Evolutionary conservation across 1,140 invertebrate genomes (phyloP), one percentile per base, ranked within the genome.

Genomic region (Drosophila trapezifrons): DNA sequence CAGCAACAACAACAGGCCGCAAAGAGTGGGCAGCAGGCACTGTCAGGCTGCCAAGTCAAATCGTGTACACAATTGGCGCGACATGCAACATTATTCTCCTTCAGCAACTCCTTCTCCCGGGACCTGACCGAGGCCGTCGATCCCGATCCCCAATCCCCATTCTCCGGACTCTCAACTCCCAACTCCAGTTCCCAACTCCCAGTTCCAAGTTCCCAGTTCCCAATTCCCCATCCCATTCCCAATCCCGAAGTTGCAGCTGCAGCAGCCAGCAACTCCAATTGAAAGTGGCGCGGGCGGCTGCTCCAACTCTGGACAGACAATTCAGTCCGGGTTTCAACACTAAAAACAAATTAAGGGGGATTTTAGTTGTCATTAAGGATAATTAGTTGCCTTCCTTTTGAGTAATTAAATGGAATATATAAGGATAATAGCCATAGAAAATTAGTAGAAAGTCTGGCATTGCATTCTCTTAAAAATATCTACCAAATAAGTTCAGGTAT

Each of bases 41-140:
- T 86, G 83, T 86, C 83, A 87, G 83, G 71, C 83, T 87, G 85
- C 81, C 85, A 89, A 89, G 85, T 90, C 85, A 90, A 90, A 90
- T 90, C 86, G 85, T 90, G 85, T 90, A 90, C 85, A 90, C 86
- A 90, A 90, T 90, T 90, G 86, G 85, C 85, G 86, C 85, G 86
- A 90, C 85, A 90, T 90, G 85, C 85, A 90, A 90, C 85, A 90
- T 86, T 90, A 85, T 85, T 90, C 78, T 78, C 75, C 71, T 69
- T 67, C 63, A 42, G 52, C 51, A 57, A 55, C 60, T 64, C 60
- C 60, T 64, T 64, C 60, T 62, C 47, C 63, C 43, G 43, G 59
- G 65, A 57, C 63, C 71, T 58, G 69, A 66, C 66, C 69, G 64
- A 79, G 72, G 73, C 72, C 73, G 72, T 76, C 73, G 73, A 76